Conservation (phyloP, 1,140 invertebrate species). For the Apolygus lucorum region DNA sequence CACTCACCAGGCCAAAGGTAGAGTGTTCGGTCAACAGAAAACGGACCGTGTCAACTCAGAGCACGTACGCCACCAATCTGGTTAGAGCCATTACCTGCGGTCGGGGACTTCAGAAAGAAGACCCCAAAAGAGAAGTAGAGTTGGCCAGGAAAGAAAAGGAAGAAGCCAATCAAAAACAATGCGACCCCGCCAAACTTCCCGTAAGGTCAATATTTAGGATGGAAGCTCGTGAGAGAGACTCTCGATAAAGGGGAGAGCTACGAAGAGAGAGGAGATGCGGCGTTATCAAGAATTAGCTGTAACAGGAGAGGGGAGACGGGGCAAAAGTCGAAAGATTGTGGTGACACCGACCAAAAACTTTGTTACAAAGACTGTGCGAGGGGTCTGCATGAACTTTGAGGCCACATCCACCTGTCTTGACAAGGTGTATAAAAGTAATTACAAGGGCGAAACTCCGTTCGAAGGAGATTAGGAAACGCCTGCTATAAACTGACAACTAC, state of each 20-base stretch:
- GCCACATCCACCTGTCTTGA: background rate
- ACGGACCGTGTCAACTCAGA: background rate
- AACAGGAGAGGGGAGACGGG: background rate
- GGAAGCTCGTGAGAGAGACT: background rate
- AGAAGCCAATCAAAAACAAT: slow-evolving; percentile 16
- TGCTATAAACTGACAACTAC: too few relatives aligned
- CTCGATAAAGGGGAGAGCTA: background rate
- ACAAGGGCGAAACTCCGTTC: too few relatives aligned
- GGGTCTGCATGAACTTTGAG: background rate
- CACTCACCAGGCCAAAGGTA: background rate
- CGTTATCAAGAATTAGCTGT: background rate
- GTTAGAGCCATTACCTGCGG: slow-evolving; percentile 1
- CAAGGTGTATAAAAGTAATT: background rate
- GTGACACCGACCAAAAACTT: background rate
- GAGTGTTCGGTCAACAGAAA: slow-evolving; percentile 1
- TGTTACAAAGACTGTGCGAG: background rate
- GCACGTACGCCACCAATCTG: slow-evolving; percentile 11
- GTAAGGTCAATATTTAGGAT: slow-evolving; percentile 12
- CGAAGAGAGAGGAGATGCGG: background rate
- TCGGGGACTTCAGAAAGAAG: background rate
- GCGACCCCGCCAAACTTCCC: background rate
- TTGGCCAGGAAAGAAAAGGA: background rate
- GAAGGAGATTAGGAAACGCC: too few relatives aligned
- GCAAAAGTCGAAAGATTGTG: background rate
- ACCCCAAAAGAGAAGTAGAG: background rate